Evolutionary conservation across 2,888 invertebrate species (phyloP), one percentile per base, ranked within the genome.

Genomic region (Sminthurides aquaticus): DNA sequence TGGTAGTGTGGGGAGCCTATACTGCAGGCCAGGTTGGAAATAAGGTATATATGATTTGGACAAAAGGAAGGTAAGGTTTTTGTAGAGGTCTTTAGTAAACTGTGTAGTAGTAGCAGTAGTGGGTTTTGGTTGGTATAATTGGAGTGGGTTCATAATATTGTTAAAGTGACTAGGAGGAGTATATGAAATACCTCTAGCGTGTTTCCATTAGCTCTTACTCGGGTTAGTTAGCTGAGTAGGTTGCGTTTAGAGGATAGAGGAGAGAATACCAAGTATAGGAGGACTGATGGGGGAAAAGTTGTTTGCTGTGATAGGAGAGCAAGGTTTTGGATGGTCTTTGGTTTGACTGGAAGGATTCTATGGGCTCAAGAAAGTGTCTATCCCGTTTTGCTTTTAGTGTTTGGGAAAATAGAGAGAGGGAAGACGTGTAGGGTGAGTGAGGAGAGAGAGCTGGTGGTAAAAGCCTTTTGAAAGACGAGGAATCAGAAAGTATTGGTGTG

Each of bases 361-460:
- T 34, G 43, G 43, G 15, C 43, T 34, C 15, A n/a, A 55, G 55
- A 55, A 22, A 55, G 15, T 24, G 43, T 34, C 43, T 34, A 34
- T 34, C 43, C 43, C 43, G 43, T 34, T 34, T 34, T n/a, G n/a
- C n/a, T n/a, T n/a, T n/a, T n/a, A n/a, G n/a, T n/a, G n/a, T n/a
- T n/a, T 34, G 11, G 8, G 52, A 22, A n/a, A 52, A 20, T 5
- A 52, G 5, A 52, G 52, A 20, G 22, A 55, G 55, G 55, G 24
- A 55, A 3, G 22, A 25, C 3, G 18, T 20, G 18, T 20, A 52
- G 55, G 24, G 55, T 24, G 2, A 24, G 55, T 22, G 55, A 24
- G 52, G 22, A 20, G 20, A 22, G 55, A 55, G 24, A 22, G 55
- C 55, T 20, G 22, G 24, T 55, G 55, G 55, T 55, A 20, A 55